Evolutionary conservation across 2,797 vertebrate species (phyloP).

Genomic region (Perdix hodgsoniae): DNA sequence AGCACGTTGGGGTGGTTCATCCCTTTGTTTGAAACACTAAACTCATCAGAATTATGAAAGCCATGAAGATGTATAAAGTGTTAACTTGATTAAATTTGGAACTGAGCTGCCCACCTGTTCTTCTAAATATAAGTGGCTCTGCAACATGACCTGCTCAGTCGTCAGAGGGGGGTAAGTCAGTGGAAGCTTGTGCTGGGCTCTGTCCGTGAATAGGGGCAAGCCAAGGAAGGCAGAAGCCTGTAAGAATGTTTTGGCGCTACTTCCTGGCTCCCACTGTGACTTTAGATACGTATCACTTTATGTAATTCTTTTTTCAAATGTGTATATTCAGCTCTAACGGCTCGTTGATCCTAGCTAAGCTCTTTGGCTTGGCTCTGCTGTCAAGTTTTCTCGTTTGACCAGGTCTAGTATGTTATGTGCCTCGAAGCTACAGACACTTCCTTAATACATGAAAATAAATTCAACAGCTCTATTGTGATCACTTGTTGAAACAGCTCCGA

Average conservation of each 20-base stretch:
- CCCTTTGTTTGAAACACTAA: slow-evolving; percentile 35
- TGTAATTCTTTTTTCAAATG: slow-evolving; percentile 72
- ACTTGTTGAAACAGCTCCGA: slow-evolving; percentile 42
- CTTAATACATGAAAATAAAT: slow-evolving; percentile 20
- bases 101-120: slow-evolving; percentile 78
- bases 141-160: slow-evolving; percentile 66
- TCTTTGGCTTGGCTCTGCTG: slow-evolving; percentile 51
- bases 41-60: slow-evolving; percentile 48
- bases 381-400: slow-evolving; percentile 39
- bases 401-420: not conserved
- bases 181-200: slow-evolving; percentile 12
- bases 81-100: slow-evolving; percentile 73
- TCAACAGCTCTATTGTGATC: slow-evolving; percentile 40
- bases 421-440: slow-evolving; percentile 8
- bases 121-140: slow-evolving; percentile 79
- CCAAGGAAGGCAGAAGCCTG: slow-evolving; percentile 65
- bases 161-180: slow-evolving; percentile 46
- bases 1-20: not conserved
- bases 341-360: slow-evolving; percentile 47
- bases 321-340: slow-evolving; percentile 59
- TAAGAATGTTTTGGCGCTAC: slow-evolving; percentile 71
- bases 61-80: slow-evolving; percentile 52
- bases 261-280: slow-evolving; percentile 69
- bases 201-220: slow-evolving; percentile 20
- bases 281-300: slow-evolving; percentile 65